Base-by-base conservation (phyloP, 2,797 vertebrate genomes). In the Enteromius argenteus region DNA sequence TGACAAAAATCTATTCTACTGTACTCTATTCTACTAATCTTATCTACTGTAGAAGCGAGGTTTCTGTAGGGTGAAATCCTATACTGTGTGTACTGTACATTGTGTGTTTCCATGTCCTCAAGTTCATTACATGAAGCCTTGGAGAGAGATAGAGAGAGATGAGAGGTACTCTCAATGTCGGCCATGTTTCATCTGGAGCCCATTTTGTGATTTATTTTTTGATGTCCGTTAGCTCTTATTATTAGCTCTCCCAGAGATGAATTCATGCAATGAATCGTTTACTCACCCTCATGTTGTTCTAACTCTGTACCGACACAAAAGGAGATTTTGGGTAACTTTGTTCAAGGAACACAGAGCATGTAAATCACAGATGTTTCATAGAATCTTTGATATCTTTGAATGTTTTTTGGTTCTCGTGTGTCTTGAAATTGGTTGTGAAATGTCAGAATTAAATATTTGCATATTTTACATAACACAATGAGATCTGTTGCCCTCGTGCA, bases 31-130 rank as follows among this genome's bases (percentile, higher is more conserved):
- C 27, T 27, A 27, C 27, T 27, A 27, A 27, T 27, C 27, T 27
- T 5, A 35, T 35, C 3, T 35, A 35, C 35, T 35, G 35, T 5
- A 66, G 5, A 23, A 49, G 39, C 39, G 35, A 67, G 44, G 19
- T 32, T 79, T 67, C 44, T 30, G 17, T 19, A 73, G 3, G 27
- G 27, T 64, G 19, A 69, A 66, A 51, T 67, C 9, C 10, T 35
- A 21, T 35, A 51, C 3, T 66, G 44, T 13, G 4, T 37, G 30
- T 37, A 35, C 19, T 17, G 17, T n/a, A 79, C 44, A 51, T 10
- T 13, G 32, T 56, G 21, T 81, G 51, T 58, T 42, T 73, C 39
- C 68, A 35, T 81, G 19, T 73, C 19, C 42, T 81, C 80, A 73
- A 73, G 68, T 27, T 35, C 80, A 37, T 71, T 80, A 56, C 17